Percentiles rank a stretch among this genome's conserved stretches.
These are phyloP conservation scores for Carlito syrichta DNA, from an alignment of 2,113 vertebrate genomes.

Conservation along the genomic window DNA sequence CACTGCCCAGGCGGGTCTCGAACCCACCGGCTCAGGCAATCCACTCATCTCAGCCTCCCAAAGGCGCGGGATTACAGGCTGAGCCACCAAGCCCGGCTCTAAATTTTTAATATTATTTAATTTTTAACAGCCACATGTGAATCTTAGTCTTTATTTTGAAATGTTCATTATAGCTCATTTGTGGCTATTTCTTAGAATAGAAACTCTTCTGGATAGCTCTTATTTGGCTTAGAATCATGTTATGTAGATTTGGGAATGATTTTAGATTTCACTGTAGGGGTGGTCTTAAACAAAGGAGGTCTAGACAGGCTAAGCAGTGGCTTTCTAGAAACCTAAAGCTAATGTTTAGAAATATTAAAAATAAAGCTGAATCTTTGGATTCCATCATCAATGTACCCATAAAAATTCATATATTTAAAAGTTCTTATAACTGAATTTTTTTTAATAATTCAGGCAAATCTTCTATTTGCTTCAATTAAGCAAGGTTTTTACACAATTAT, in stretches of 20 bases:
- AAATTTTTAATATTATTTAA: background rate
- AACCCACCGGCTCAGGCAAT: no score
- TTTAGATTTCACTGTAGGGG: background rate
- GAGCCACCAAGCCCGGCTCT: no score
- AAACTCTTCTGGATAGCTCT: background rate
- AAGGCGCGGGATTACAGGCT: no score
- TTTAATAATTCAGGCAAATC: background rate
- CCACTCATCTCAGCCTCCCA: no score
- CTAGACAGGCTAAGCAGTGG: background rate
- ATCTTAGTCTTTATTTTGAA: constrained; percentile 1
- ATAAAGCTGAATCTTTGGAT: background rate
- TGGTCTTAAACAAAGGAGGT: background rate
- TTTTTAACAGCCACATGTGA: background rate
- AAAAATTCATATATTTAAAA: background rate
- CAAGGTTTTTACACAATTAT: background rate
- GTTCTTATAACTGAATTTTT: background rate
- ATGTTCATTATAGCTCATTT: background rate
- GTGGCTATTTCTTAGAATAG: background rate
- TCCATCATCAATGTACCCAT: background rate
- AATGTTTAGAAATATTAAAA: background rate
- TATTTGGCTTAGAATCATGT: background rate
- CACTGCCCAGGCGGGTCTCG: no score
- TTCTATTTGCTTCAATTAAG: background rate
- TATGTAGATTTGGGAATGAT: background rate
- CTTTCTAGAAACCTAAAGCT: background rate